Conservation (phyloP, 2,888 invertebrate species). For the Pterostichus niger region DNA sequence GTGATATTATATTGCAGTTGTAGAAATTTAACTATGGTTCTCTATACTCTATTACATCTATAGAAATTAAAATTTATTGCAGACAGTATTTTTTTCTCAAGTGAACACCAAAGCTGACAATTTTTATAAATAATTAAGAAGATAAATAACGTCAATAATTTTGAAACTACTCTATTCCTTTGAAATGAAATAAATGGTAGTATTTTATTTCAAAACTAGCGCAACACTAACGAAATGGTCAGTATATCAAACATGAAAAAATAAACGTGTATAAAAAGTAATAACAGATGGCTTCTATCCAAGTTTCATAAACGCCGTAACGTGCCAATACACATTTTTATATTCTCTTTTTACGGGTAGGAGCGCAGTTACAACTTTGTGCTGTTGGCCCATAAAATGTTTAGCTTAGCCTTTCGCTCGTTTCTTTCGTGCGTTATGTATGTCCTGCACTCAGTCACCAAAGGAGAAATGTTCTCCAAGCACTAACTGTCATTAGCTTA, state of each 20-base stretch:
- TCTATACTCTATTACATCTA: no score
- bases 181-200: no score
- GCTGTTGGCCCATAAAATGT: constrained; percentile 47
- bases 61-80: no score
- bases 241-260: constrained; percentile 25
- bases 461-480: constrained; percentile 3
- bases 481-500: constrained; percentile 22
- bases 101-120: no score
- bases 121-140: no score
- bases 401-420: constrained; percentile 4
- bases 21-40: no score
- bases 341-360: constrained; percentile 46
- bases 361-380: constrained; percentile 43
- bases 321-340: constrained; percentile 59
- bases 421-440: constrained; percentile 17
- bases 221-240: background rate
- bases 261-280: constrained; percentile 42
- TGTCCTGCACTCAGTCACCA: constrained; percentile 8
- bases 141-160: no score
- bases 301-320: constrained; percentile 58
- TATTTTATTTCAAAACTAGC: no score
- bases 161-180: no score
- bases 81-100: no score
- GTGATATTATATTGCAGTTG: no score
- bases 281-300: constrained; percentile 55